phyloP scores from a whole-genome alignment of 2,797 vertebrate genomes.

The Aselliscus stoliczkanus region DNA sequence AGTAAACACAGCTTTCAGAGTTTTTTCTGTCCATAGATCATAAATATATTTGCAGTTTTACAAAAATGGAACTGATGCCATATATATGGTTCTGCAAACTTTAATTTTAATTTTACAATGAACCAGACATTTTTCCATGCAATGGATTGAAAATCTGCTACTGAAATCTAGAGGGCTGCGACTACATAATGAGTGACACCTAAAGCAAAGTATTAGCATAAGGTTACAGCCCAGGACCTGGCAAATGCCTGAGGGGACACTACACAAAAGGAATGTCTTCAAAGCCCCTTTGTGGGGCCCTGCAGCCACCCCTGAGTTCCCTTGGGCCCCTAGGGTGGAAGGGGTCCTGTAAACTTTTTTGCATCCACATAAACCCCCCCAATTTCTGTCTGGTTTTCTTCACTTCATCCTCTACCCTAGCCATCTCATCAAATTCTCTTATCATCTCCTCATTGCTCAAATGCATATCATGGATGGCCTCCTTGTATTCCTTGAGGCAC shows the following conservation, averaged over 20 bases:
- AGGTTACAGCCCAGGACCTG: background rate
- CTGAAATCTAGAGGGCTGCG: background rate
- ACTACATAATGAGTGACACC: background rate
- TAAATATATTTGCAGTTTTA: too few relatives aligned
- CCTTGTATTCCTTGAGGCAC: slow-evolving; percentile 58
- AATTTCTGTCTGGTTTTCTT: background rate
- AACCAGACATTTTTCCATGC: slow-evolving; percentile 38
- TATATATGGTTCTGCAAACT: background rate
- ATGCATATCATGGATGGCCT: slow-evolving; percentile 55
- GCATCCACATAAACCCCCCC: background rate
- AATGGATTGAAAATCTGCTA: background rate
- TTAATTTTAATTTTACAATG: slow-evolving; percentile 29
- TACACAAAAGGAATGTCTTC: slow-evolving; percentile 22
- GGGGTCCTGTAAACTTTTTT: too few relatives aligned
- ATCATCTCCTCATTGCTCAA: slow-evolving; percentile 68
- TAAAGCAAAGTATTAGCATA: background rate
- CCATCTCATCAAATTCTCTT: slow-evolving; percentile 55
- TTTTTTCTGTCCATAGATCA: too few relatives aligned
- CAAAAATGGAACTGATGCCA: too few relatives aligned
- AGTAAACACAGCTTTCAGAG: too few relatives aligned
- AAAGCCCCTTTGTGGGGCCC: slow-evolving; percentile 19
- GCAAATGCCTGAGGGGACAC: background rate
- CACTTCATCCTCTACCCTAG: slow-evolving; percentile 41
- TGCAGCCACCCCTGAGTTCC: slow-evolving; percentile 51
- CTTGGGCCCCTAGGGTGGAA: background rate